phyloP scores from a whole-genome alignment of 2,113 vertebrate genomes.

The Henicopernis longicauda region DNA sequence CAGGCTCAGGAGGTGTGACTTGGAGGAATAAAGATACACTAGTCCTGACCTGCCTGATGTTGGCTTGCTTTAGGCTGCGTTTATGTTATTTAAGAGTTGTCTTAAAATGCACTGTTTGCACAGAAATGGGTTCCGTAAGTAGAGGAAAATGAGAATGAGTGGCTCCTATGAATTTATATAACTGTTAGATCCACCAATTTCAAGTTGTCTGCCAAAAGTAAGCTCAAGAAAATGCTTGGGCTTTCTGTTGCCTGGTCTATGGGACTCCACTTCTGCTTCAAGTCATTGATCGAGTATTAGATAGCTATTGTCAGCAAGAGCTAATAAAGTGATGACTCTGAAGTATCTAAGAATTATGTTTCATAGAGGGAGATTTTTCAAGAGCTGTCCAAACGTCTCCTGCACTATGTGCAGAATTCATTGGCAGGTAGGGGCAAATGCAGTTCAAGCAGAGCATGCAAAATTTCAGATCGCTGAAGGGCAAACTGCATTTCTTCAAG shows the following conservation, averaged over 20 bases:
- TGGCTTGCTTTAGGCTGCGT: not conserved
- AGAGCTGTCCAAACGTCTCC: not conserved
- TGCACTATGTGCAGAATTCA: accelerated
- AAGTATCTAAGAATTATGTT: not conserved
- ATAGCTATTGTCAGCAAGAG: not conserved
- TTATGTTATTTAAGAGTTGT: not conserved
- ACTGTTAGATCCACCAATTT: not conserved
- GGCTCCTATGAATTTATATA: not conserved
- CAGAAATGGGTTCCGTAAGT: not conserved
- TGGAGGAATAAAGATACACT: not conserved
- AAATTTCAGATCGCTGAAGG: not conserved
- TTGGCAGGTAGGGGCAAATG: not conserved
- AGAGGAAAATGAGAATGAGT: not conserved
- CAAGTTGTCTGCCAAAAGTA: not conserved
- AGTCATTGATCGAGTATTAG: not conserved
- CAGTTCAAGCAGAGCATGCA: not conserved
- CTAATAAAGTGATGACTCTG: not conserved
- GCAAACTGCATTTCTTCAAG: not conserved
- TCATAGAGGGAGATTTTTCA: not conserved
- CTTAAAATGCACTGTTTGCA: not conserved
- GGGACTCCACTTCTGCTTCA: not conserved
- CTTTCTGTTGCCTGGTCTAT: not conserved
- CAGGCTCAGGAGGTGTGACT: not conserved
- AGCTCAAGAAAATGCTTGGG: not conserved
- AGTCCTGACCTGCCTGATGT: not conserved